Conservation (phyloP, 2,113 vertebrate genomes). For the Tragelaphus buxtoni region DNA sequence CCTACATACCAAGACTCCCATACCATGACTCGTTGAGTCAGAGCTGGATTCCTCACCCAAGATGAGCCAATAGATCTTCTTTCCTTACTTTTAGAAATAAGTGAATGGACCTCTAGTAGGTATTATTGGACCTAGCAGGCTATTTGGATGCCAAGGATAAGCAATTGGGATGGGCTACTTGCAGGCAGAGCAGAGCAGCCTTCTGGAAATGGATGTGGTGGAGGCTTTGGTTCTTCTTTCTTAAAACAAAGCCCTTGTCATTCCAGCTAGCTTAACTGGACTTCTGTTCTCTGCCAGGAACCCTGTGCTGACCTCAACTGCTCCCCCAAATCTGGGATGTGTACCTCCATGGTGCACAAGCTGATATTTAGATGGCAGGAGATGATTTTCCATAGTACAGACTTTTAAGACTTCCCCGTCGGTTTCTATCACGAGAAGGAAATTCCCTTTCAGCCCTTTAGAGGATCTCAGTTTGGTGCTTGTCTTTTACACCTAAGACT, state of each 20-base stretch:
- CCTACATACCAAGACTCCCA: accelerated
- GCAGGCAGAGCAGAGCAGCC: not conserved
- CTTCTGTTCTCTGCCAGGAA: not conserved
- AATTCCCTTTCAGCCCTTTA: not conserved
- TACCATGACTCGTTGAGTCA: not conserved
- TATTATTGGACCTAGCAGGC: not conserved
- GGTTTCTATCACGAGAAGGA: not conserved
- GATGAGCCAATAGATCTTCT: not conserved
- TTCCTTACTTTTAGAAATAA: not conserved
- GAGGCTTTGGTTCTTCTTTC: not conserved
- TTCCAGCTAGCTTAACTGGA: not conserved
- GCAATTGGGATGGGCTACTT: not conserved
- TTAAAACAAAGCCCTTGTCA: not conserved
- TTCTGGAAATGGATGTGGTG: not conserved
- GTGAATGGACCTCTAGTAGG: not conserved
- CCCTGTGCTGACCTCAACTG: not conserved
- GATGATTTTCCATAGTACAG: accelerated
- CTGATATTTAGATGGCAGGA: not conserved
- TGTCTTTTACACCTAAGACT: slow-evolving; percentile 3
- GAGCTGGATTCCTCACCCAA: not conserved
- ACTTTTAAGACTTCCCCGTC: not conserved
- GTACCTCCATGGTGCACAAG: not conserved
- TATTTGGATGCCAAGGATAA: not conserved
- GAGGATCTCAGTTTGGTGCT: not conserved
- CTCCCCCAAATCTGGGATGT: not conserved